Percentiles rank a stretch among this genome's conserved stretches.
These are phyloP conservation scores for Dipodomys merriami DNA, from an alignment of 2,113 vertebrate species.

Conservation along the genomic window DNA sequence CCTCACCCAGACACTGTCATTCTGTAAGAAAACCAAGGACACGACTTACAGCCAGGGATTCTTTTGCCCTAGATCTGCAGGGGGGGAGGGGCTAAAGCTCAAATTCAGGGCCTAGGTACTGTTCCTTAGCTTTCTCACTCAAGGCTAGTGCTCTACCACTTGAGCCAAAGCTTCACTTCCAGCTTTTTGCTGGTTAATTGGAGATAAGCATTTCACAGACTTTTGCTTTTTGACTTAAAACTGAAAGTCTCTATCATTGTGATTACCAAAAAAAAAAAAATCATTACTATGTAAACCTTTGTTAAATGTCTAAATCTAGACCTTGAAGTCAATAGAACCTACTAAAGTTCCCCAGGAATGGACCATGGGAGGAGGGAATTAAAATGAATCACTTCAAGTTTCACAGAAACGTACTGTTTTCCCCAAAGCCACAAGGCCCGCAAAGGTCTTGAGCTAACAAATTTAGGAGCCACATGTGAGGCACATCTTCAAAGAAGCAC, in stretches of 20 bases:
- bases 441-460: not conserved
- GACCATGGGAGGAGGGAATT: not conserved
- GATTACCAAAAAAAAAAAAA: not conserved
- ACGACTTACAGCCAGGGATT: not conserved
- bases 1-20: not conserved
- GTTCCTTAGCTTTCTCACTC: too few species aligned
- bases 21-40: not conserved
- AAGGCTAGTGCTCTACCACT: too few species aligned
- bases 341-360: not conserved
- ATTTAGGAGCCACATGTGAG: not conserved
- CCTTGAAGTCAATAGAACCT: not conserved
- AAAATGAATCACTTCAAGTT: constrained; percentile 1
- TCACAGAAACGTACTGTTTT: constrained; percentile 26
- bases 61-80: not conserved
- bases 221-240: not conserved
- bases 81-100: too few species aligned
- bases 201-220: too few species aligned
- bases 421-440: constrained; percentile 10
- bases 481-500: not conserved
- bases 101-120: too few species aligned
- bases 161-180: too few species aligned
- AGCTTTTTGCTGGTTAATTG: too few species aligned
- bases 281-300: not conserved
- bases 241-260: not conserved
- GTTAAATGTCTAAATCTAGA: constrained; percentile 1